Evolutionary conservation across 1,140 invertebrate genomes (phyloP), one percentile per base, ranked within the genome.

Genomic region (Nephila pilipes): DNA sequence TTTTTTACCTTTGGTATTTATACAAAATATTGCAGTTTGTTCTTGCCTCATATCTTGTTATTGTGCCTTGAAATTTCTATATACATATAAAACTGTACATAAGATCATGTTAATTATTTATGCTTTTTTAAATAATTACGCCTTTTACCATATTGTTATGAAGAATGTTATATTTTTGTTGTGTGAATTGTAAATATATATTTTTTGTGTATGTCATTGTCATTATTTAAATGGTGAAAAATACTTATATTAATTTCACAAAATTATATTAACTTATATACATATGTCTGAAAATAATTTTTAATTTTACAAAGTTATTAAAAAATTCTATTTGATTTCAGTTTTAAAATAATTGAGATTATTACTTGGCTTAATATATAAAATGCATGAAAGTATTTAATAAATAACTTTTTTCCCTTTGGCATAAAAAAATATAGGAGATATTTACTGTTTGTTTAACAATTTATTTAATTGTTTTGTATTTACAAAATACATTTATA

Each of bases 111-210:
- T 69, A 69, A 32, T 75, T 32, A 36, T 75, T 75, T 32, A 20
- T 75, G 36, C 10, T 75, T 75, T 32, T 75, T 36, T 75, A 32
- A 18, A 36, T n/a, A n/a, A 29, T 10, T 75, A 32, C 32, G 18
- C 18, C 25, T 32, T 75, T 32, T 75, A 25, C 14, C 4, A 75
- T 29, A 65, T 25, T 29, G 12, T 10, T 32, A 75, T 32, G 29
- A 75, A 75, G 69, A 75, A 29, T 75, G 69, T 36, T 75, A 36
- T 75, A 75, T 75, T 75, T 75, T 65, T 75, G 29, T 75, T 32
- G 69, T 75, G 69, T 75, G 69, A 4, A 32, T 75, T 36, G 32
- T 75, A 75, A 75, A 75, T 75, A 75, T 75, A 1, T 75, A 75
- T 75, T 75, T n/a, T n/a, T 75, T 75, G 16, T 75, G 29, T 75